Evolutionary conservation across 2,797 vertebrate genomes (phyloP), one percentile per base, ranked within the genome.

Genomic region (Arrhamphus sclerolepis): DNA sequence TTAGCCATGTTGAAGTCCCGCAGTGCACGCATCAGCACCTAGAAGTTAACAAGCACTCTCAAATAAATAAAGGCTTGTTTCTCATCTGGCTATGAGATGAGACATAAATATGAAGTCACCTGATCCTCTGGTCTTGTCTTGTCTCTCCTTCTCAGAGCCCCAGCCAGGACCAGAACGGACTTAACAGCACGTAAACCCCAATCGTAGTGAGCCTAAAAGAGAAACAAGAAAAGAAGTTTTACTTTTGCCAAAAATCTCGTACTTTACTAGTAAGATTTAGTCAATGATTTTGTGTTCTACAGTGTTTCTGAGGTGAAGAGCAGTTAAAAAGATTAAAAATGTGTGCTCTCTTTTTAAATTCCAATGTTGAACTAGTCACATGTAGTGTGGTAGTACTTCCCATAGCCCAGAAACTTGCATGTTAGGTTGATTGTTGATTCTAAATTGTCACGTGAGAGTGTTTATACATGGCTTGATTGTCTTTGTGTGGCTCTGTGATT

Each of bases 1-100:
- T 95, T 94, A 58, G 94, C 92, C 87, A 95, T 87, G 88, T 89
- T 95, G 81, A 96, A 97, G 76, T 97, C 95, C 78, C 95, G 92
- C 69, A 95, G 82, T 2, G 92, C 91, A 73, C 89, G 74, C 91
- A 96, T 93, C 61, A 96, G 86, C 21, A 94, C 93, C 93, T 94
- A 48, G 2, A 22, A 70, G 40, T 63, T 19, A 61, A 46, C 40
- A 10, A 17, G 1, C 1, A 48, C 9, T 53, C 26, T 52, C 29
- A 49, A 1, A 26, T n/a, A 17, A 56, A 3, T 50, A 1, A 38
- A 43, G 43, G 1, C 0, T 6, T 10, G 1, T 31, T 40, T 28
- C 2, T 60, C 7, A 34, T 58, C 6, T 28, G 2, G 41, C 47
- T 56, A 2, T 51, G 26, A 55, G 0, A 42, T 59, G 7, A 40